Evolutionary conservation across 1,140 invertebrate genomes (phyloP), one percentile per base, ranked within the genome.

Genomic region (Drosophila parabipectinata): DNA sequence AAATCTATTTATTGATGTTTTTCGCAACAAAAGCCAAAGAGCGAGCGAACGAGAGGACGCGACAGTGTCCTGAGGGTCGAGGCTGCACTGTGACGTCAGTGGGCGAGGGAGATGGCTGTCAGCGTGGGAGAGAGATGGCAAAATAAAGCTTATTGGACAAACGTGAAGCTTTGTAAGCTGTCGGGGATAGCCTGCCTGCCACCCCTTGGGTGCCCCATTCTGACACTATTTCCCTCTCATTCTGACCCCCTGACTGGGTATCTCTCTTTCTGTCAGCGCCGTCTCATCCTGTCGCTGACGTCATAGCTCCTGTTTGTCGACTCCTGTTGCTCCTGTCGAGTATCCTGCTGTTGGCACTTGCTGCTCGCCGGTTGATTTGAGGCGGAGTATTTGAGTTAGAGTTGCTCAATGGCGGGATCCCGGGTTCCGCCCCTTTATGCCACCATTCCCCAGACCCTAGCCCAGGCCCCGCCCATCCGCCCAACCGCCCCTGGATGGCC

Each of bases 1-100:
- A 90, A 90, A 90, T 90, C 88, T 91, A 90, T 90, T 90, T 90
- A 90, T 90, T 85, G 88, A 91, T 82, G 84, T 90, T 90, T 90
- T 90, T 80, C 79, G 66, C 60, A 44, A 44, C 56, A 26, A 58
- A 21, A 47, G 12, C 34, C 48, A 45, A 6, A 10, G 41, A 10
- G 45, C 5, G 30, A 47, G 72, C 4, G 61, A 74, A n/a, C 7
- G 63, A 57, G 51, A 57, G 26, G 18, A 30, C 30, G 10, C 44
- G 26, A 57, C 44, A 47, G 47, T 67, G 64, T 61, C 63, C 52
- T 41, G 69, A 37, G 64, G 67, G 63, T 69, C 44, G 44, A 69
- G 48, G 44, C n/a, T 34, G 4, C 15, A 18, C n/a, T 7, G 24
- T 69, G 66, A 69, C 66, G 53, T 69, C 66, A 69, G 39, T 32